A percentile compares a stretch with the other conserved stretches of the same genome.
Evolutionary conservation across 2,888 invertebrate genomes (phyloP).

Genomic region (Slavum lentiscoides): DNA sequence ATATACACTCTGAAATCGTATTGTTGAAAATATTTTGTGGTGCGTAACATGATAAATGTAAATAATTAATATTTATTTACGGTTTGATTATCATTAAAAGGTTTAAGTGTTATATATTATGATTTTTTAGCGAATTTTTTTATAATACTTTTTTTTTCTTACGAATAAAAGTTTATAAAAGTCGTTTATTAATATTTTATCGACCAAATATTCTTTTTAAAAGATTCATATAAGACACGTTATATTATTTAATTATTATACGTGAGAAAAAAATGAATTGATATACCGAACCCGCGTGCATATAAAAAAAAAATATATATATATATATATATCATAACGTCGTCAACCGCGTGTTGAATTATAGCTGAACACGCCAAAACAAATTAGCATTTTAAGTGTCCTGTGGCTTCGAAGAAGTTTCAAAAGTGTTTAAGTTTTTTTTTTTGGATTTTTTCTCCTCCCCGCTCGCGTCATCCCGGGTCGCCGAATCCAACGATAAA

Average conservation of each 20-base stretch:
- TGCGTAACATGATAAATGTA: too few species aligned
- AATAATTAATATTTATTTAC: too few species aligned
- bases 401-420: constrained; percentile 43
- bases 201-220: background rate
- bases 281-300: background rate
- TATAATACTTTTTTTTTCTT: background rate
- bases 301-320: background rate
- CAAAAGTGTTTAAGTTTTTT: constrained; percentile 52
- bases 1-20: too few species aligned
- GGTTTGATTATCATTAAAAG: too few species aligned
- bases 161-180: background rate
- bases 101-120: background rate
- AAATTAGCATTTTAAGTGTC: constrained; percentile 52
- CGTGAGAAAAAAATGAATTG: background rate
- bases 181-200: constrained; percentile 9
- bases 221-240: too few species aligned
- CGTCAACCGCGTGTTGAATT: constrained; percentile 28
- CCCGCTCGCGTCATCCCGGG: background rate
- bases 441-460: constrained; percentile 9
- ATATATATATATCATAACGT: too few species aligned
- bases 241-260: background rate
- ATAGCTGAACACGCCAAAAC: constrained; percentile 13
- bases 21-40: too few species aligned
- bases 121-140: background rate
- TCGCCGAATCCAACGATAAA: constrained; percentile 41